phyloP scores from a whole-genome alignment of 2,113 vertebrate genomes.

The Ptilorrhoa leucosticta region DNA sequence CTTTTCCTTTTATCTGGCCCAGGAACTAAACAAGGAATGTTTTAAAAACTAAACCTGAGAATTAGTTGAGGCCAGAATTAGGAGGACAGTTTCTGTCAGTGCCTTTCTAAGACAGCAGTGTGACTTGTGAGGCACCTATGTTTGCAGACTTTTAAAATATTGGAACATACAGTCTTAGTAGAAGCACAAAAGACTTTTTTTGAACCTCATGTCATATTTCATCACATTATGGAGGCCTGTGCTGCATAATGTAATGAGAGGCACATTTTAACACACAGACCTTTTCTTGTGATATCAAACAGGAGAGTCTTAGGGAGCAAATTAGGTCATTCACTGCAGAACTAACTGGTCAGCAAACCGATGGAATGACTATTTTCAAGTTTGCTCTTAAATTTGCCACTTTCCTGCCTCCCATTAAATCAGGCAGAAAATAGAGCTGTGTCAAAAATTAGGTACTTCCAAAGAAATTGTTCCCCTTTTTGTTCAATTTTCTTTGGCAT shows the following conservation, averaged over 20 bases:
- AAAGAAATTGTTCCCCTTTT: slow-evolving; percentile 22
- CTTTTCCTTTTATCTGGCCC: background rate
- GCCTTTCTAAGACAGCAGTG: background rate
- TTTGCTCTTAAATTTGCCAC: slow-evolving; percentile 37
- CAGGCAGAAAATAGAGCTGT: slow-evolving; percentile 28
- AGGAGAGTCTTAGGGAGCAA: background rate
- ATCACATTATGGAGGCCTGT: slow-evolving; percentile 47
- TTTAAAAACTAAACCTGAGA: background rate
- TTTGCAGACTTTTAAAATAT: slow-evolving; percentile 38
- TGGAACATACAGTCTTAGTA: slow-evolving; percentile 34
- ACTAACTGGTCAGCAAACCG: slow-evolving; percentile 23
- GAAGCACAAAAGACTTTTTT: slow-evolving; percentile 36
- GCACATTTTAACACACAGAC: slow-evolving; percentile 51
- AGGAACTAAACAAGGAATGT: background rate
- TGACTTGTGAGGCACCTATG: background rate
- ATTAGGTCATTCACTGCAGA: background rate
- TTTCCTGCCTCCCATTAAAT: slow-evolving; percentile 7
- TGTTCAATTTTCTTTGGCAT: slow-evolving; percentile 28
- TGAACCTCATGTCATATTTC: slow-evolving; percentile 29
- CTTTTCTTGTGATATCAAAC: slow-evolving; percentile 7
- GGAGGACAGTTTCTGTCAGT: background rate
- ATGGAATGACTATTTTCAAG: slow-evolving; percentile 46
- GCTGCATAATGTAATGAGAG: slow-evolving; percentile 38
- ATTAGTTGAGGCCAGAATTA: background rate
- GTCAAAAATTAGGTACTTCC: slow-evolving; percentile 47